Evolutionary conservation across 1,140 invertebrate genomes (phyloP).

Genomic region (Orussus abietinus): DNA sequence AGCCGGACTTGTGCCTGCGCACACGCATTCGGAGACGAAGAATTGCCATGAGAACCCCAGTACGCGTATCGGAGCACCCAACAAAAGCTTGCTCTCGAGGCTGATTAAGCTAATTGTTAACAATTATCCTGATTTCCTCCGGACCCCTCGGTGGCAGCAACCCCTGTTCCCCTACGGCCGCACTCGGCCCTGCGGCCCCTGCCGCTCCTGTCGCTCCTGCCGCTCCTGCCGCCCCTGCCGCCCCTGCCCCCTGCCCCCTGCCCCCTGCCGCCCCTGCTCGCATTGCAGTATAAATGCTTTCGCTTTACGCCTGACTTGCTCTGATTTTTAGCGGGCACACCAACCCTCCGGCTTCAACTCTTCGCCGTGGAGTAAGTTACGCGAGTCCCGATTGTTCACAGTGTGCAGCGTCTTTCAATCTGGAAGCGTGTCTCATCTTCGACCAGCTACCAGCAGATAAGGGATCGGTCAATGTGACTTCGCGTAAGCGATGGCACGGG

Average conservation of each 20-base stretch:
- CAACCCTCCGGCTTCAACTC: too few relatives aligned
- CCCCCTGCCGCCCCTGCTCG: slow-evolving; percentile 14
- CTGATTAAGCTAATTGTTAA: slow-evolving; percentile 55
- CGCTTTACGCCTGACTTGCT: slow-evolving; percentile 27
- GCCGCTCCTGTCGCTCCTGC: too few relatives aligned
- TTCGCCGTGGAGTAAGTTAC: too few relatives aligned
- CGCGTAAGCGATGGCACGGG: too few relatives aligned
- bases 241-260: slow-evolving; percentile 26
- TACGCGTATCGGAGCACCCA: slow-evolving; percentile 13
- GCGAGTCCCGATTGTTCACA: too few relatives aligned
- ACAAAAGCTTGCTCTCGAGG: slow-evolving; percentile 41
- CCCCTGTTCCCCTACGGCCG: slow-evolving; percentile 12
- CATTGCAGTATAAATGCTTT: slow-evolving; percentile 31
- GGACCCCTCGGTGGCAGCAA: slow-evolving; percentile 36
- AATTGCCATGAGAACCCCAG: slow-evolving; percentile 18
- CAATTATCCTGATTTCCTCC: slow-evolving; percentile 53
- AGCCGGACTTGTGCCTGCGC: background rate
- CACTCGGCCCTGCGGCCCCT: slow-evolving; percentile 20
- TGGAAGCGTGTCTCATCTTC: too few relatives aligned
- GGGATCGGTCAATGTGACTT: too few relatives aligned
- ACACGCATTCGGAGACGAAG: background rate
- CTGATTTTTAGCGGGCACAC: slow-evolving; percentile 23
- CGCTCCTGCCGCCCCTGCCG: too few relatives aligned
- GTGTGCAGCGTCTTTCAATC: too few relatives aligned
- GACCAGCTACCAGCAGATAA: too few relatives aligned